Conservation (phyloP, 2,888 invertebrate species). For the Dynastes tityus region DNA sequence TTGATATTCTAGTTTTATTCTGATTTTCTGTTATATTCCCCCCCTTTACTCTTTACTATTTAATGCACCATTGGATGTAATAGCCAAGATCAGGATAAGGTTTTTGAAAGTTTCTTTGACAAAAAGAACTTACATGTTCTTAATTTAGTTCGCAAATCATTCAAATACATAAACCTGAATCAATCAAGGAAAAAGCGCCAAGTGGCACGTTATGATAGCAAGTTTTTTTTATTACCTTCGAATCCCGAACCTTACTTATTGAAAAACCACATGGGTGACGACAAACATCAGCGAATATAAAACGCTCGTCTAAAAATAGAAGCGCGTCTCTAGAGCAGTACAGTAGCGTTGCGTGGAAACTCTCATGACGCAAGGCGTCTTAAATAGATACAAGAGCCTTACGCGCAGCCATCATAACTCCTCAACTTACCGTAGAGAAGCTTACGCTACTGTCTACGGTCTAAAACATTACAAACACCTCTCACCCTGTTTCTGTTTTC, state of each 20-base stretch:
- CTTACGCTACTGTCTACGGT: not conserved
- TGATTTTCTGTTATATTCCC: too few relatives aligned
- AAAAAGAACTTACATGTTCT: too few relatives aligned
- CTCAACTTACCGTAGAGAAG: not conserved
- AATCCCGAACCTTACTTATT: constrained; percentile 41
- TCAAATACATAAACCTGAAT: not conserved
- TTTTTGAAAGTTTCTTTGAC: too few relatives aligned
- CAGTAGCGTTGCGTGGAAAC: constrained; percentile 35
- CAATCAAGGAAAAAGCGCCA: not conserved
- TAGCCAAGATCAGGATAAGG: too few relatives aligned
- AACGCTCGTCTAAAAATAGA: constrained; percentile 41
- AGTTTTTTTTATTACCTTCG: not conserved
- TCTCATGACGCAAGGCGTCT: constrained; percentile 45
- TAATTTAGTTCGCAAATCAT: too few relatives aligned
- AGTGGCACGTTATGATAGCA: not conserved
- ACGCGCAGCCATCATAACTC: constrained; percentile 19
- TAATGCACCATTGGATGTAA: too few relatives aligned
- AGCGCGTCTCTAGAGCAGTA: not conserved
- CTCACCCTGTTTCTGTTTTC: constrained; percentile 30
- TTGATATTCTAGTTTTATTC: too few relatives aligned
- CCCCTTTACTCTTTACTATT: too few relatives aligned
- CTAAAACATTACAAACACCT: constrained; percentile 38
- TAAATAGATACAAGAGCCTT: constrained; percentile 41
- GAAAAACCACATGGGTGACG: constrained; percentile 13
- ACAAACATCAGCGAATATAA: constrained; percentile 16